Evolutionary conservation across 1,140 invertebrate genomes (phyloP).

Genomic region (Bombyx mori): DNA sequence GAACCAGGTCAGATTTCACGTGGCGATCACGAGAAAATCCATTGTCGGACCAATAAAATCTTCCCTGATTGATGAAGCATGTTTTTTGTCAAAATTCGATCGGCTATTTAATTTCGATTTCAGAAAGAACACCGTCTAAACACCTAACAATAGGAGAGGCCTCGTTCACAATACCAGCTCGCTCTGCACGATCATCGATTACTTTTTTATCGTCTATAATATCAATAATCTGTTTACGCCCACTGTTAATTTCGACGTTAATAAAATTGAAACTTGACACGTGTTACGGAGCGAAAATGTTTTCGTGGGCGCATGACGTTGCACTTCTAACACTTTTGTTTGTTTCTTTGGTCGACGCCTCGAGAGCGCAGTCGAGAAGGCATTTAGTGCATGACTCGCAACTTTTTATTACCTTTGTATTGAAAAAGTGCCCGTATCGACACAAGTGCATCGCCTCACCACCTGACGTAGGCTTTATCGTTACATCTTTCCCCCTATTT

Average conservation of each 20-base stretch:
- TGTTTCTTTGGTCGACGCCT: slow-evolving; percentile 61
- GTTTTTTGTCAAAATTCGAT: slow-evolving; percentile 43
- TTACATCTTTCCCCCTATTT: slow-evolving; percentile 24
- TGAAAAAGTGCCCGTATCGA: slow-evolving; percentile 54
- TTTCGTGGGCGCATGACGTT: slow-evolving; percentile 58
- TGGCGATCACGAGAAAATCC: slow-evolving; percentile 34
- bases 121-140: slow-evolving; percentile 39
- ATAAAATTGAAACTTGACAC: slow-evolving; percentile 68
- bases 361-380: slow-evolving; percentile 32
- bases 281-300: slow-evolving; percentile 65
- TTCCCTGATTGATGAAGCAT: slow-evolving; percentile 63
- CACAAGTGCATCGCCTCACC: slow-evolving; percentile 26
- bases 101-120: slow-evolving; percentile 43
- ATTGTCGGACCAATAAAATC: slow-evolving; percentile 59
- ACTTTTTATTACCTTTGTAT: slow-evolving; percentile 66
- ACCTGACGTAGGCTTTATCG: slow-evolving; percentile 41
- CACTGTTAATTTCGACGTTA: slow-evolving; percentile 66
- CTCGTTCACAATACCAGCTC: slow-evolving; percentile 36
- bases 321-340: slow-evolving; percentile 60
- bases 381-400: slow-evolving; percentile 66
- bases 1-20: slow-evolving; percentile 26
- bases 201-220: slow-evolving; percentile 63
- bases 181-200: slow-evolving; percentile 64
- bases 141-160: slow-evolving; percentile 54
- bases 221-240: slow-evolving; percentile 69